These are phyloP conservation scores for Mythimna albipuncta DNA, from an alignment of 2,888 invertebrate genomes.

Conservation along the genomic window DNA sequence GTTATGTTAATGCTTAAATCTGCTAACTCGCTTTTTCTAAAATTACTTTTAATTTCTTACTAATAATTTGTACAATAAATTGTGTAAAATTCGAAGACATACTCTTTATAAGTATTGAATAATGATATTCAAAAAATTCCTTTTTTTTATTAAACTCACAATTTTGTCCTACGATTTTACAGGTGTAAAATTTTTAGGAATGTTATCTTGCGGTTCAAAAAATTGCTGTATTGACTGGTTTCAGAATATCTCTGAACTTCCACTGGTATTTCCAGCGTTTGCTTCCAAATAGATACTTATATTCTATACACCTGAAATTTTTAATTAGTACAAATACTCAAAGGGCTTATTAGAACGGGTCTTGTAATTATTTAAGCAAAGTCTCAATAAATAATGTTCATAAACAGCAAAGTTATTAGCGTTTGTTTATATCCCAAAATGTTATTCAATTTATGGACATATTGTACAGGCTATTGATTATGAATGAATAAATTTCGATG, in stretches of 20 bases:
- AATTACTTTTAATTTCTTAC: constrained; percentile 1
- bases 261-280: neutral
- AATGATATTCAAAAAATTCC: neutral
- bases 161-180: neutral
- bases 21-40: constrained; percentile 40
- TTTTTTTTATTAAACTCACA: neutral
- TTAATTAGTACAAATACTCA: no score
- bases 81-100: constrained; percentile 14
- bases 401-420: no score
- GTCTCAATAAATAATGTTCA: no score
- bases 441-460: no score
- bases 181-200: neutral
- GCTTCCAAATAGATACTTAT: neutral
- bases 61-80: constrained; percentile 18
- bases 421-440: no score
- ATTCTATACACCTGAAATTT: no score
- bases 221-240: neutral
- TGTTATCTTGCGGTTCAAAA: neutral
- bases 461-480: no score
- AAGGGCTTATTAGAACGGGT: no score
- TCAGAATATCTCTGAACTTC: neutral
- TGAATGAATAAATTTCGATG: no score
- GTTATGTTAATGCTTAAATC: constrained; percentile 32
- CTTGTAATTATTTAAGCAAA: no score
- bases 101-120: constrained; percentile 12